Evolutionary conservation across 2,113 vertebrate genomes (phyloP).

Genomic region (Passer montanus): DNA sequence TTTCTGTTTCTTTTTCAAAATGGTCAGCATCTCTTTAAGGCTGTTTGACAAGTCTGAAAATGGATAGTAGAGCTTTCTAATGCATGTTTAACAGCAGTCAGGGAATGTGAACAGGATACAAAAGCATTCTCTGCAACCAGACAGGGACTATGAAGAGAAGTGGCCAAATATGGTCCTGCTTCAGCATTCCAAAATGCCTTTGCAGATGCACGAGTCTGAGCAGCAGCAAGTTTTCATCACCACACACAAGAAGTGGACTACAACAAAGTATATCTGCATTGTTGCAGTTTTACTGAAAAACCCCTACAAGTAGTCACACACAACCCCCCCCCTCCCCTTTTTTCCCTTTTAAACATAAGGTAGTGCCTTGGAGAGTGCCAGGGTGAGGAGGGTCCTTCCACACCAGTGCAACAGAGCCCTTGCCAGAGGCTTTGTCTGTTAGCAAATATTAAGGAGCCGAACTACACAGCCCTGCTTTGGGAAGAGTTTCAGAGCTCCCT

Average conservation of each 20-base stretch:
- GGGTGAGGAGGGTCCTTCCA: background rate
- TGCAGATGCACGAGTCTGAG: background rate
- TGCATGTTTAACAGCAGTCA: background rate
- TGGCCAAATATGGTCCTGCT: constrained; percentile 73
- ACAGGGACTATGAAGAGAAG: constrained; percentile 24
- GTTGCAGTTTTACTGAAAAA: background rate
- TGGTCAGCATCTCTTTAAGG: constrained; percentile 40
- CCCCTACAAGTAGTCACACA: rapidly evolving
- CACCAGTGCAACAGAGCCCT: background rate
- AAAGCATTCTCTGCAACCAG: constrained; percentile 7
- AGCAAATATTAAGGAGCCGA: background rate
- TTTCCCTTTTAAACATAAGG: background rate
- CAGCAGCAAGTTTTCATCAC: background rate
- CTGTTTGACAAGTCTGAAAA: constrained; percentile 28
- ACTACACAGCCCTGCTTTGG: background rate
- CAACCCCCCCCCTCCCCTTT: rapidly evolving
- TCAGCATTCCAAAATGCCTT: constrained; percentile 14
- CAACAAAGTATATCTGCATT: background rate
- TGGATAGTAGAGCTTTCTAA: constrained; percentile 50
- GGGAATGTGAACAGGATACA: constrained; percentile 34
- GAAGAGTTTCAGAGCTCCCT: background rate
- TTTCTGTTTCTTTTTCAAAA: background rate
- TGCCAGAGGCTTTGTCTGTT: background rate
- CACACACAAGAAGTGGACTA: background rate
- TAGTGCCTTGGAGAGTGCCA: background rate